Percentiles rank a stretch among this genome's conserved stretches.
phyloP scores from a whole-genome alignment of 92 coral and sea anemone genomes.

The Nematostella vectensis region DNA sequence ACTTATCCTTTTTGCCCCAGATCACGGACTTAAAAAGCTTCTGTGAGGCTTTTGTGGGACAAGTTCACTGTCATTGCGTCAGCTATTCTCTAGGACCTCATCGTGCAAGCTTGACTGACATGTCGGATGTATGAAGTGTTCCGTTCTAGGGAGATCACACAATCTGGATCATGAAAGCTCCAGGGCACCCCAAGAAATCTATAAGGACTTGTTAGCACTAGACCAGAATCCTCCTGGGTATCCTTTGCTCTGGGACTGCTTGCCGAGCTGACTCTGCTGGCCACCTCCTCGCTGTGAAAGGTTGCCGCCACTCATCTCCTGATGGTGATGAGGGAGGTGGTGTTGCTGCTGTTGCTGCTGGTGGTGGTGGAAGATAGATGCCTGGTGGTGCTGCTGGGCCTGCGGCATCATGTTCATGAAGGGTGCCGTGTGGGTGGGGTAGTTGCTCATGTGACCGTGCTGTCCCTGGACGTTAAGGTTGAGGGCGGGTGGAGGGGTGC shows the following conservation, averaged over 20 bases:
- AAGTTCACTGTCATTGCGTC: background rate
- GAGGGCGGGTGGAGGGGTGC: conserved; percentile 88
- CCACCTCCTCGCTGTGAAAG: conserved; percentile 51
- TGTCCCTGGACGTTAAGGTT: conserved; percentile 72
- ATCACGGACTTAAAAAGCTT: background rate
- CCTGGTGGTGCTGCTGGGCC: conserved; percentile 76
- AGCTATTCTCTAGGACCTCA: too few species aligned
- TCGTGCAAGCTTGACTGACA: too few species aligned
- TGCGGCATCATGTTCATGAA: conserved; percentile 70
- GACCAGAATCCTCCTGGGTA: conserved; percentile 79
- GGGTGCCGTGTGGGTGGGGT: conserved; percentile 61
- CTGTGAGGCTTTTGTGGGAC: background rate
- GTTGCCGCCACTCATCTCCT: conserved; percentile 60
- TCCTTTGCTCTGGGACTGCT: conserved; percentile 82
- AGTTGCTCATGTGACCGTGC: conserved; percentile 67
- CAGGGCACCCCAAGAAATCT: too few species aligned
- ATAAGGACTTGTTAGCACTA: conserved; percentile 23
- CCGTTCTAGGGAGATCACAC: too few species aligned
- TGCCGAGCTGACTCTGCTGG: conserved; percentile 66
- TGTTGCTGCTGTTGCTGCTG: conserved; percentile 26
- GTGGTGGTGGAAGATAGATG: conserved; percentile 67
- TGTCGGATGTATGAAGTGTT: too few species aligned
- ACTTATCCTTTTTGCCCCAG: too few species aligned
- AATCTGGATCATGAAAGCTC: too few species aligned
- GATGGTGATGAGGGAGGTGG: conserved; percentile 63